Evolutionary conservation across 1,140 invertebrate species (phyloP), one percentile per base, ranked within the genome.

Genomic region (Hyposmocoma kahamanoa): DNA sequence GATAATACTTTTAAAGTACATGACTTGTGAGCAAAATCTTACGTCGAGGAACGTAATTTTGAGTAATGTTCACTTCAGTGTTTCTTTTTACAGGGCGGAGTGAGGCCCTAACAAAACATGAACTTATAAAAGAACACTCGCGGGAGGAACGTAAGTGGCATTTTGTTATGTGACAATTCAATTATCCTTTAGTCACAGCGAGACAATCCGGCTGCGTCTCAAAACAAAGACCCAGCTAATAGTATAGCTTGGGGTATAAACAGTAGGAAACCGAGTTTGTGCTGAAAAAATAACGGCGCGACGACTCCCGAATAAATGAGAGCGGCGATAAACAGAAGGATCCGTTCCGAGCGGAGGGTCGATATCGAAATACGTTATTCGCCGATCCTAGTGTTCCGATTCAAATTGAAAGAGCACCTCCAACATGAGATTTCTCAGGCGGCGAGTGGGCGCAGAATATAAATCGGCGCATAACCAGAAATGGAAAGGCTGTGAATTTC

Each of bases 401-500:
- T 86, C 82, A 86, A 86, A 86, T 86, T 86, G 83, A 86, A 86
- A 86, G 83, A 86, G 80, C 83, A 83, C 79, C 80, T 81, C 78
- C 72, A 79, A 84, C 80, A 83, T 79, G 79, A 83, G 80, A 86
- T 86, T 84, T 81, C 80, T 84, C 72, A 78, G 80, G 66, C 78
- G 73, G 80, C 77, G 83, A 81, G 80, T 83, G 77, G 80, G 80
- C 73, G 72, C 73, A 77, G 80, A 85, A 85, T 85, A 85, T 85
- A 85, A 85, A 85, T 85, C 82, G 82, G 69, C 78, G 75, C 67
- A 85, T 84, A 85, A 85, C 82, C 72, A 77, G 74, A 77, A 79
- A 80, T 78, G 70, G 76, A 79, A 77, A 72, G 69, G 70, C 71
- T 74, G 72, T 66, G 73, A 78, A 85, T 82, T 74, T 72, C 74